phyloP scores from a whole-genome alignment of 2,888 invertebrate genomes.

The Drosophila kokeensis region DNA sequence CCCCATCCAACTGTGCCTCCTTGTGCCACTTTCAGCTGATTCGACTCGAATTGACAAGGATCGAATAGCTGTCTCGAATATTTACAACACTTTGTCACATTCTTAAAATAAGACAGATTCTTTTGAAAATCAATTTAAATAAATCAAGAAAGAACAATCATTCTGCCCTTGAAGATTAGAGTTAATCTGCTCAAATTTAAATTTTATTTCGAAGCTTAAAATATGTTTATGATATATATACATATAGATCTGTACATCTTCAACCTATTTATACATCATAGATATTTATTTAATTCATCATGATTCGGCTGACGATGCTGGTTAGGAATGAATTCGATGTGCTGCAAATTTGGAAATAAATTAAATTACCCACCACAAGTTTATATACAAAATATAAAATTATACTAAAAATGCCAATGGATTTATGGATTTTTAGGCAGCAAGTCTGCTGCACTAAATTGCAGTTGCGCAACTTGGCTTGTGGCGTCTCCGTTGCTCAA shows the following conservation, averaged over 20 bases:
- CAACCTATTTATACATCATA: too few relatives aligned
- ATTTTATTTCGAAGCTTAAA: too few relatives aligned
- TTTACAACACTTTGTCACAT: conserved; percentile 10
- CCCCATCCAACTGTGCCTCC: background rate
- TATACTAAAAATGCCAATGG: background rate
- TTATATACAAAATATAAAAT: background rate
- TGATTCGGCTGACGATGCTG: too few relatives aligned
- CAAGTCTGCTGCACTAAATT: background rate
- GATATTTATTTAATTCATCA: background rate
- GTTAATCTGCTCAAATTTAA: background rate
- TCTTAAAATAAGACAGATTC: background rate
- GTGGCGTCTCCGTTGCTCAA: background rate
- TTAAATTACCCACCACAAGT: background rate
- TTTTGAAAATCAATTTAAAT: background rate
- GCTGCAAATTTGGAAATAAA: background rate
- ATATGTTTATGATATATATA: too few relatives aligned
- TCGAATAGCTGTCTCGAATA: conserved; percentile 4
- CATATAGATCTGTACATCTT: too few relatives aligned
- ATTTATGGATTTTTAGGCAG: background rate
- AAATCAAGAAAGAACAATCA: background rate
- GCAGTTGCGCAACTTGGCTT: background rate
- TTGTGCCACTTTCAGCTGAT: conserved; percentile 16
- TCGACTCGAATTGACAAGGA: conserved; percentile 31
- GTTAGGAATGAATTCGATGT: too few relatives aligned
- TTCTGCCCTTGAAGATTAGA: background rate